Base-by-base conservation (phyloP, 2,888 invertebrate genomes). In the Ichneumoninae sp. region DNA sequence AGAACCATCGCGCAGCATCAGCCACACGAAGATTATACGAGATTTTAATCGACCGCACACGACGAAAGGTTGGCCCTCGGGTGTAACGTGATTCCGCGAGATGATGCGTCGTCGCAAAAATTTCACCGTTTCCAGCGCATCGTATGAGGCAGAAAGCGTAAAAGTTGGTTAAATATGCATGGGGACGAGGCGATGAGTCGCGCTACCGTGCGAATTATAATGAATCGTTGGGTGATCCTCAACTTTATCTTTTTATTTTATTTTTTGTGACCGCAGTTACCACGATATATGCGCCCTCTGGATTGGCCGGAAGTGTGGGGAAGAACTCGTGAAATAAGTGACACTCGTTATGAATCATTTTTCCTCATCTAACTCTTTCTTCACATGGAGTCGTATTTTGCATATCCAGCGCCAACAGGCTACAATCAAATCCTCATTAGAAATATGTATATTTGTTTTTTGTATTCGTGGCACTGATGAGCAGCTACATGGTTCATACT, bases 21-120 rank as follows among this genome's bases (percentile, higher is more conserved):
- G 65, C 62, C 70, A 70, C 66, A 71, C 33, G 82, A 54, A 71
- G 70, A 68, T 71, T 77, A 65, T 76, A 66, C 69, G 83, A 83
- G 85, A 87, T 86, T 80, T 87, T 87, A 85, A 87, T 87, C 85
- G 83, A 82, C 85, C 86, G 80, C 87, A 87, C 86, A 84, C 80
- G 86, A 87, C 69, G 86, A 84, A 78, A 81, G 65, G 52, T 66
- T 69, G 40, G 75, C 75, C 81, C 30, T 50, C 47, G 66, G 81
- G 84, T 75, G 71, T 74, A 82, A 82, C 79, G 84, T 71, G 82
- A 74, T 82, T 81, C 71, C 66, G 75, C 75, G 66, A 74, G 76
- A 83, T 77, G 72, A 78, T 72, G 74, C 50, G 60, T 68, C 65
- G 77, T 52, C 54, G 65, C 30, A 62, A 62, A 81, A 84, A 84